Conservation (phyloP, 1,140 invertebrate genomes). For the Babylonia areolata region DNA sequence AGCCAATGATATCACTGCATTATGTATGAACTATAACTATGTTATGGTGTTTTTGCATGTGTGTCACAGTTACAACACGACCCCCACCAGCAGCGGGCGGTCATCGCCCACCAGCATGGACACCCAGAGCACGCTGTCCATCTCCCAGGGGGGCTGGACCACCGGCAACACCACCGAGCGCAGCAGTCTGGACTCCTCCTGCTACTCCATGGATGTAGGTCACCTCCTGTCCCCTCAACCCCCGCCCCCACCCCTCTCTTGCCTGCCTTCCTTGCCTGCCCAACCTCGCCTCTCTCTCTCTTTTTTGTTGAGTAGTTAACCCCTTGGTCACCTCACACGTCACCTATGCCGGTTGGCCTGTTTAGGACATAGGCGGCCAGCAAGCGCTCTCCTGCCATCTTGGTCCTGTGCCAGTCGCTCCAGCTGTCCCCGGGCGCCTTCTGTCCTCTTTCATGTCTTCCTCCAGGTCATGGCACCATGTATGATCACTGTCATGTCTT, state of each 20-base stretch:
- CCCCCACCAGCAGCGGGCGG: conserved; percentile 56
- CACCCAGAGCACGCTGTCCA: conserved; percentile 51
- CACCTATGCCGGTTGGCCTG: no score
- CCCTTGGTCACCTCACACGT: no score
- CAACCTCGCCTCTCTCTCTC: background rate
- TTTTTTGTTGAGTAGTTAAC: background rate
- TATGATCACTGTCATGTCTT: no score
- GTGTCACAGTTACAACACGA: conserved; percentile 48
- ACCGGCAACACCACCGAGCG: conserved; percentile 62
- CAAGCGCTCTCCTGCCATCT: no score
- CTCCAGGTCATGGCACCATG: no score
- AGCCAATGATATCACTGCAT: background rate
- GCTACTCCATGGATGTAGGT: conserved; percentile 61
- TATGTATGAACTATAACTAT: background rate
- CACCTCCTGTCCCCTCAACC: no score
- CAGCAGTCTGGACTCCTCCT: conserved; percentile 59
- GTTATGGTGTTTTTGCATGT: background rate
- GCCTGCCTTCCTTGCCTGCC: background rate
- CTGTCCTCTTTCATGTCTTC: no score
- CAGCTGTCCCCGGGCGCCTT: no score
- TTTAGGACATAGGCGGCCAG: no score
- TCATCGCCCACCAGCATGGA: conserved; percentile 58
- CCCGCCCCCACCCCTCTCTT: background rate
- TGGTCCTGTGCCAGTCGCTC: no score
- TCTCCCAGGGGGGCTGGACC: conserved; percentile 52